phyloP scores from a whole-genome alignment of 2,888 invertebrate genomes.

The Tortrix viridana region DNA sequence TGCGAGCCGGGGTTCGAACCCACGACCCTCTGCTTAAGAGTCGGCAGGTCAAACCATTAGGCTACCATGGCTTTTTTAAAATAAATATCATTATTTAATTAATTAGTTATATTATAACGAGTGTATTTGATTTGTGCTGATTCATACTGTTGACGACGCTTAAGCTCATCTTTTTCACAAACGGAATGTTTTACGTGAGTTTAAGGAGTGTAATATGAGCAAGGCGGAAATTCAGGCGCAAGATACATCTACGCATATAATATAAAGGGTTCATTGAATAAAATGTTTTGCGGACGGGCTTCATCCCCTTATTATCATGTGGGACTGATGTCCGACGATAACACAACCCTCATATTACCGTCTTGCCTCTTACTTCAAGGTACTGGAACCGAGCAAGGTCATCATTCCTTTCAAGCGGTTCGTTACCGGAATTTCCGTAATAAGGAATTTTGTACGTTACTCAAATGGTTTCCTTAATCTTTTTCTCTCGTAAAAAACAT shows the following conservation, averaged over 20 bases:
- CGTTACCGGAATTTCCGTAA: conserved; percentile 13
- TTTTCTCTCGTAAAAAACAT: too few species aligned
- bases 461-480: background rate
- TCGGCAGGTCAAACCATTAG: too few species aligned
- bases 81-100: background rate
- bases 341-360: conserved; percentile 54
- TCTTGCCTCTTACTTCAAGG: conserved; percentile 47
- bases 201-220: conserved; percentile 21
- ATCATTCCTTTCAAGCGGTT: conserved; percentile 29
- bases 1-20: too few species aligned
- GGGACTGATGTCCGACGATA: conserved; percentile 58
- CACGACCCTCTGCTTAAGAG: too few species aligned
- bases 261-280: conserved; percentile 68
- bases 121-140: conserved; percentile 4
- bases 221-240: conserved; percentile 18
- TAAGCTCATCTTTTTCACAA: conserved; percentile 1
- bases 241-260: conserved; percentile 25
- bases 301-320: conserved; percentile 67
- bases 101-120: background rate
- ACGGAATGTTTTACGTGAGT: conserved; percentile 21
- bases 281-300: conserved; percentile 57
- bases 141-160: background rate
- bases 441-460: conserved; percentile 10
- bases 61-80: too few species aligned
- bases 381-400: conserved; percentile 8